Conservation (phyloP, 2,113 vertebrate species). For the Bambusicola thoracicus region DNA sequence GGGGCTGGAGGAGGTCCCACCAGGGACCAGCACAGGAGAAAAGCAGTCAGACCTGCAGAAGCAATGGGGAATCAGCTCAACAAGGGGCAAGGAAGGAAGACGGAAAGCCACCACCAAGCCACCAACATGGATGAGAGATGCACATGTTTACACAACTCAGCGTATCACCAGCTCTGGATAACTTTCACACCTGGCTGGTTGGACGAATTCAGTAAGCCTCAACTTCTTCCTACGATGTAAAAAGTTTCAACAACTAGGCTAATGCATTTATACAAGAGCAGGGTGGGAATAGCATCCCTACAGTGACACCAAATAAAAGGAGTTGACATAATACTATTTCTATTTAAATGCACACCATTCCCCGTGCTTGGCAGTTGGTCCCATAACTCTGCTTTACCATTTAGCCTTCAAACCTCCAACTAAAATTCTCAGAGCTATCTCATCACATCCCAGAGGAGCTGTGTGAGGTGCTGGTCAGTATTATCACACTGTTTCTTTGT, state of each 20-base stretch:
- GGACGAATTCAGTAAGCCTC: neutral
- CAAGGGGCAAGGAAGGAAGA: neutral
- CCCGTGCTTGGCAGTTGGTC: neutral
- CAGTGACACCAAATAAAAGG: neutral
- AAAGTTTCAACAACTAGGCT: neutral
- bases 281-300: neutral
- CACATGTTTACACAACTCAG: neutral
- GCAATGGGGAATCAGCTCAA: neutral
- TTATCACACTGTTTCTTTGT: neutral
- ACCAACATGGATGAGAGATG: neutral
- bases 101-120: neutral
- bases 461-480: neutral
- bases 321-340: neutral
- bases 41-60: neutral
- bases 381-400: neutral
- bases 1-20: fast-evolving
- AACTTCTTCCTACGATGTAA: neutral
- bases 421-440: neutral
- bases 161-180: neutral
- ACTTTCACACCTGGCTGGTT: neutral
- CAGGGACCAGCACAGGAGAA: fast-evolving
- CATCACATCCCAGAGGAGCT: neutral
- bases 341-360: neutral
- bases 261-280: neutral
- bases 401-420: neutral